phyloP scores from a whole-genome alignment of 2,888 invertebrate genomes.

The Amblyjoppa fuscipennis region DNA sequence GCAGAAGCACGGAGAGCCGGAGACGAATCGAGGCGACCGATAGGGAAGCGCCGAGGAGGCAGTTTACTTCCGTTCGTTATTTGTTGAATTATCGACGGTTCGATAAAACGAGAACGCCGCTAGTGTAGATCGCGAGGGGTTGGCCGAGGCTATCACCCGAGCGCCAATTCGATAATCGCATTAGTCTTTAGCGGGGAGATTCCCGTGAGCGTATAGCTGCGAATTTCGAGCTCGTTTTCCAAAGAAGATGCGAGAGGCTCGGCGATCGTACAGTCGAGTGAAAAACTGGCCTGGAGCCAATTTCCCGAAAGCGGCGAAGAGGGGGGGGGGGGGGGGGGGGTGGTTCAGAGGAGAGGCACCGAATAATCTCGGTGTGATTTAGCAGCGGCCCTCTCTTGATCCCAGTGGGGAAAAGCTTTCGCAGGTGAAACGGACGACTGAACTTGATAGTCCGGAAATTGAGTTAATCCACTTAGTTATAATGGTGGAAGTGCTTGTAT shows the following conservation, averaged over 20 bases:
- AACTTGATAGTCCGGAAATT: constrained; percentile 53
- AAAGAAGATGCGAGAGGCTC: constrained; percentile 58
- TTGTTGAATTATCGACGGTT: constrained; percentile 49
- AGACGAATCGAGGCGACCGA: neutral
- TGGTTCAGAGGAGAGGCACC: neutral
- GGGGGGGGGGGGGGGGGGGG: neutral
- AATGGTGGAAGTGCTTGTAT: neutral
- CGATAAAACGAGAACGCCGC: constrained; percentile 42
- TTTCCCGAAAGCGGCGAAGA: constrained; percentile 52
- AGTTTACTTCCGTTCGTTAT: constrained; percentile 52
- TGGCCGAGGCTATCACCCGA: constrained; percentile 16
- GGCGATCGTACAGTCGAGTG: constrained; percentile 55
- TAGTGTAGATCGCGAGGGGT: constrained; percentile 2
- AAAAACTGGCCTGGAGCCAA: constrained; percentile 63
- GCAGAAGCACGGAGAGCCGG: neutral
- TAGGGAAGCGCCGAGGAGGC: neutral
- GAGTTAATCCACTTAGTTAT: constrained; percentile 54
- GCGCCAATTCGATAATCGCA: constrained; percentile 64
- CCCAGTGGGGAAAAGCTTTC: constrained; percentile 38
- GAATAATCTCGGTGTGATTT: constrained; percentile 66
- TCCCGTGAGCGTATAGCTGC: constrained; percentile 30
- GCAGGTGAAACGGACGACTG: constrained; percentile 45
- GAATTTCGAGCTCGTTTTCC: constrained; percentile 61
- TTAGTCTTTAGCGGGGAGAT: constrained; percentile 60
- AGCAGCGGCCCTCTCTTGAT: constrained; percentile 22